phyloP scores from a whole-genome alignment of 2,113 vertebrate species.

The Argyrosomus japonicus region DNA sequence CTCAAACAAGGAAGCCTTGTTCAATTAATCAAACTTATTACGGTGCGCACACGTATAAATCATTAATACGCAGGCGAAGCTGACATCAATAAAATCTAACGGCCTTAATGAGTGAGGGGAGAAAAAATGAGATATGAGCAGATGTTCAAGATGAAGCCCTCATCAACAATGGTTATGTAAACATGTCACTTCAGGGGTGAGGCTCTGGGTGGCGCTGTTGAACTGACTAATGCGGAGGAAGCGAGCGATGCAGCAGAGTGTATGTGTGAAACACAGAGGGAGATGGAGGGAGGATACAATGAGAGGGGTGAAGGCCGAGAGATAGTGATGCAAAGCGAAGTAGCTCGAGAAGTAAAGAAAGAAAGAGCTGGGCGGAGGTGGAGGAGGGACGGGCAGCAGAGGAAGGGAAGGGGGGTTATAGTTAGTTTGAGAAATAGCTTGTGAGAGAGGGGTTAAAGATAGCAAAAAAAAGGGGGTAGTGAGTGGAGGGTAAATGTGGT shows the following conservation, averaged over 20 bases:
- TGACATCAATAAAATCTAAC: constrained; percentile 73
- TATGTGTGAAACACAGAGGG: constrained; percentile 12
- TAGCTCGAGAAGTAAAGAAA: constrained; percentile 24
- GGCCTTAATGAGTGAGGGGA: constrained; percentile 67
- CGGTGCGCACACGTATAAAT: constrained; percentile 63
- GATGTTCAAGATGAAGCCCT: constrained; percentile 77
- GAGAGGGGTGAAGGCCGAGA: constrained; percentile 22
- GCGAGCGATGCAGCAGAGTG: not conserved
- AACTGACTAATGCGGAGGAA: constrained; percentile 24
- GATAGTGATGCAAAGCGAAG: constrained; percentile 24
- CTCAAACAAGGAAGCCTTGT: constrained; percentile 41
- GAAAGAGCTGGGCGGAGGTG: not conserved
- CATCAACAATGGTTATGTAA: constrained; percentile 72
- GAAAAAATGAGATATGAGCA: constrained; percentile 65
- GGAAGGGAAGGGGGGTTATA: not conserved
- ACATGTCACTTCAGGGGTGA: accelerated
- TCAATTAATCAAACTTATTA: constrained; percentile 74
- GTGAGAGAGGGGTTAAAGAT: constrained; percentile 30
- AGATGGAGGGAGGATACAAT: constrained; percentile 26
- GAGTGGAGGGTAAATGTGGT: constrained; percentile 36
- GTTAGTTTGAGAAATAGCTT: constrained; percentile 10
- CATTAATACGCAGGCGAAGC: constrained; percentile 69
- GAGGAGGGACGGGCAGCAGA: not conserved
- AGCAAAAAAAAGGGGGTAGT: not conserved
- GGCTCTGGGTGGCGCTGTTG: constrained; percentile 80